Conservation (phyloP, 2,888 invertebrate genomes). For the Caenorhabditis imperialis region DNA sequence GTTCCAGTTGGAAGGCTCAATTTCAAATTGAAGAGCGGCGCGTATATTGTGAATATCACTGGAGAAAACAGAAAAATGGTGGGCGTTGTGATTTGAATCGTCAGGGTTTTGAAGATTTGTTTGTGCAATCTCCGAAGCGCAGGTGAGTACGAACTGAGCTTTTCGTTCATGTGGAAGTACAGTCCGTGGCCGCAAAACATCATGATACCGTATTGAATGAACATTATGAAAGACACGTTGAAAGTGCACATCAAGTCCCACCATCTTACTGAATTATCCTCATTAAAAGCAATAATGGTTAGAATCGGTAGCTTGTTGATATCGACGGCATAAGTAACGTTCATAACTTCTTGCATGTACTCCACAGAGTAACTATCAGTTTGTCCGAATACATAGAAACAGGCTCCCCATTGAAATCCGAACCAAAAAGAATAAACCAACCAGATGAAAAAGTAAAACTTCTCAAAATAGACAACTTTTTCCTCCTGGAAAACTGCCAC, state of each 20-base stretch:
- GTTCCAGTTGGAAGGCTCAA: conserved; percentile 14
- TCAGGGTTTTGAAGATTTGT: conserved; percentile 10
- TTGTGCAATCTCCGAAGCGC: background rate
- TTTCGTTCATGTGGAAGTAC: conserved; percentile 15
- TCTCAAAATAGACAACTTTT: conserved; percentile 1
- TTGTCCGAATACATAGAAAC: background rate
- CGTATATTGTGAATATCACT: conserved; percentile 4
- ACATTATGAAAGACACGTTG: background rate
- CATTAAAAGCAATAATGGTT: background rate
- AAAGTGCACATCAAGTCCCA: background rate
- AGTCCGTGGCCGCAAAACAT: conserved; percentile 12
- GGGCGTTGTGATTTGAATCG: conserved; percentile 1
- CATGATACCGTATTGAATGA: conserved; percentile 13
- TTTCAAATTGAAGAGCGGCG: conserved; percentile 1
- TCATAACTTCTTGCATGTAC: background rate
- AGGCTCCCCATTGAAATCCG: background rate
- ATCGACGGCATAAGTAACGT: background rate
- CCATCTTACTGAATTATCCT: background rate
- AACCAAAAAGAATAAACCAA: background rate
- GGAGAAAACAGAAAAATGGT: conserved; percentile 5
- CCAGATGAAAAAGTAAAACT: background rate
- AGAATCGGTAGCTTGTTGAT: background rate
- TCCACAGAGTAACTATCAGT: background rate
- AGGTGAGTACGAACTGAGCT: background rate
- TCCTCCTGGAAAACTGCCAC: conserved; percentile 9